Evolutionary conservation across 2,113 vertebrate species (phyloP).

Genomic region (Microtus ochrogaster): DNA sequence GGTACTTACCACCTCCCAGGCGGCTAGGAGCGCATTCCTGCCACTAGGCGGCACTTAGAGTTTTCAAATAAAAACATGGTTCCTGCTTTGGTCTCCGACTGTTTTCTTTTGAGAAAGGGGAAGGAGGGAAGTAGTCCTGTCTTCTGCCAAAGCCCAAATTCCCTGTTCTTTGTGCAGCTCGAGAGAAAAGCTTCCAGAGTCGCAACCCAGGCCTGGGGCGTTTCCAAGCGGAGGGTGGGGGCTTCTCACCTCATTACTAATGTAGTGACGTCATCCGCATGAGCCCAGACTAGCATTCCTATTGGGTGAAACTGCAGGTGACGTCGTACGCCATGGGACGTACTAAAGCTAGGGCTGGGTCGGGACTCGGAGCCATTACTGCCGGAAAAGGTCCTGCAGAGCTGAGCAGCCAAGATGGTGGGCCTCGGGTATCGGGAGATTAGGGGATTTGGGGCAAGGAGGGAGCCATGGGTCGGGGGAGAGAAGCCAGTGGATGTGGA

Average conservation of each 20-base stretch:
- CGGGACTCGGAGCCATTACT: slow-evolving; percentile 66
- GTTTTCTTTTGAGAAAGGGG: slow-evolving; percentile 46
- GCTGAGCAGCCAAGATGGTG: slow-evolving; percentile 60
- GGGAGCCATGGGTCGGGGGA: not conserved
- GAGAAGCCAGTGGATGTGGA: not conserved
- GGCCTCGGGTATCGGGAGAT: not conserved
- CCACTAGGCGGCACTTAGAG: slow-evolving; percentile 67
- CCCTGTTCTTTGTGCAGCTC: not conserved
- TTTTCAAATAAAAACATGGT: slow-evolving; percentile 77
- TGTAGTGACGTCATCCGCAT: not conserved
- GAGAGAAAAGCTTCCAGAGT: not conserved
- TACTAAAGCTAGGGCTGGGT: slow-evolving; percentile 60
- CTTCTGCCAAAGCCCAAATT: no score
- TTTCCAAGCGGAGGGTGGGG: accelerated
- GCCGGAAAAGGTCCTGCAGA: slow-evolving; percentile 32
- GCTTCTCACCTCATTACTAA: not conserved
- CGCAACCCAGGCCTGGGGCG: accelerated
- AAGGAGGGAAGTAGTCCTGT: no score
- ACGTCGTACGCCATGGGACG: slow-evolving; percentile 74
- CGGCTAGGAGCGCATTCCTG: slow-evolving; percentile 51
- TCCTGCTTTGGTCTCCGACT: slow-evolving; percentile 60
- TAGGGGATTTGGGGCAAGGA: not conserved
- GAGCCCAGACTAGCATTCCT: not conserved
- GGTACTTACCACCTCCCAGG: not conserved
- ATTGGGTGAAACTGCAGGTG: slow-evolving; percentile 65